Percentiles rank a stretch among this genome's conserved stretches.
phyloP scores from a whole-genome alignment of 2,888 invertebrate genomes.

The Adelognathus sp. region DNA sequence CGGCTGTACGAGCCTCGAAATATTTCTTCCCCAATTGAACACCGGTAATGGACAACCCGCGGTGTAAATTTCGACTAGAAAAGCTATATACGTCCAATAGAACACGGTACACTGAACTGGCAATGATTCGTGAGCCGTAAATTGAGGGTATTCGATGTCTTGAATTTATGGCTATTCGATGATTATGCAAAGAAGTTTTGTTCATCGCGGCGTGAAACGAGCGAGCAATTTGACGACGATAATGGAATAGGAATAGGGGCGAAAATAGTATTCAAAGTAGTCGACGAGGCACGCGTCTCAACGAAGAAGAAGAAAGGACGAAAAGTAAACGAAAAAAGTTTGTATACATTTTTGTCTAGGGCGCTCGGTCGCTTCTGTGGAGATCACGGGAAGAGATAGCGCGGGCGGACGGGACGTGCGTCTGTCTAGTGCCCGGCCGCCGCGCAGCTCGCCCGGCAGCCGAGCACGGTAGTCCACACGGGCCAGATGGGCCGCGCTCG shows the following conservation, averaged over 20 bases:
- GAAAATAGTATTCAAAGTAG: neutral
- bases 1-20: neutral
- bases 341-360: too few relatives aligned
- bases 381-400: constrained; percentile 26
- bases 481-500: constrained; percentile 74
- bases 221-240: neutral
- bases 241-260: neutral
- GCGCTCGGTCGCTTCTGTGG: constrained; percentile 25
- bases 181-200: constrained; percentile 28
- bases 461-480: constrained; percentile 23
- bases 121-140: neutral
- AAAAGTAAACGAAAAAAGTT: constrained; percentile 12
- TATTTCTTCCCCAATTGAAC: constrained; percentile 31
- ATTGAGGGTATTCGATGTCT: neutral
- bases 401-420: constrained; percentile 26
- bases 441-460: constrained; percentile 39
- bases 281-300: constrained; percentile 42
- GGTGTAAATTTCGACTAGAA: constrained; percentile 11
- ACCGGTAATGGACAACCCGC: constrained; percentile 27
- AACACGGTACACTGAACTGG: neutral
- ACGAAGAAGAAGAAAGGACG: constrained; percentile 14
- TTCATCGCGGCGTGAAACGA: constrained; percentile 22
- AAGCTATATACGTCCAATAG: constrained; percentile 6
- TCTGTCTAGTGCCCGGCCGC: too few relatives aligned
- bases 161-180: constrained; percentile 27